Conservation (phyloP, 2,113 vertebrate genomes). For the Mixornis gularis region DNA sequence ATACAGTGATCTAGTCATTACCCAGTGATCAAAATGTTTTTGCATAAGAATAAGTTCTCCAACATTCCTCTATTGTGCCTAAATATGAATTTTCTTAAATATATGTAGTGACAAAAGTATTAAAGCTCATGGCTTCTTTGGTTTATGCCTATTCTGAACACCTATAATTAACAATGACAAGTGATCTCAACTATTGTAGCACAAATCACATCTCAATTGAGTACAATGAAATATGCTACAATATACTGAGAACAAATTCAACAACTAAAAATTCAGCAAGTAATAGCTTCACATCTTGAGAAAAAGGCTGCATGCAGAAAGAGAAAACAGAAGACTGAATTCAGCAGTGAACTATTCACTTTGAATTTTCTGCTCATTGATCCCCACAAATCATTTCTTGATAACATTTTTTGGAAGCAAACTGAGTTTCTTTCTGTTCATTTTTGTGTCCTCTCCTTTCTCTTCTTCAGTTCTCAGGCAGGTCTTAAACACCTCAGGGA, state of each 20-base stretch:
- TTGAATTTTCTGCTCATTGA: background rate
- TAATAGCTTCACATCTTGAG: background rate
- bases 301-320: background rate
- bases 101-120: background rate
- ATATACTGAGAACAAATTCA: background rate
- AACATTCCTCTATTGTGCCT: background rate
- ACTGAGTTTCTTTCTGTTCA: background rate
- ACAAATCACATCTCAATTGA: background rate
- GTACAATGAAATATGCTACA: background rate
- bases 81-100: background rate
- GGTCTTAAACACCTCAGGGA: background rate
- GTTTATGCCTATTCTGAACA: background rate
- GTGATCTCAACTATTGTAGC: background rate
- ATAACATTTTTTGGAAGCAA: background rate
- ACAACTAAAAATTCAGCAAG: background rate
- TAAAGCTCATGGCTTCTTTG: background rate
- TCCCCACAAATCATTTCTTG: background rate
- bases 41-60: background rate
- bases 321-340: background rate
- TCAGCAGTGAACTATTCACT: background rate
- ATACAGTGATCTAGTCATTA: background rate
- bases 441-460: background rate
- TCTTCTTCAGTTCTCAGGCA: background rate
- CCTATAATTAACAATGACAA: background rate
- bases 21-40: background rate